A percentile compares a stretch with the other conserved stretches of the same genome.
Conservation (phyloP, 2,888 invertebrate species). For the Hypselothyrea guttata region DNA sequence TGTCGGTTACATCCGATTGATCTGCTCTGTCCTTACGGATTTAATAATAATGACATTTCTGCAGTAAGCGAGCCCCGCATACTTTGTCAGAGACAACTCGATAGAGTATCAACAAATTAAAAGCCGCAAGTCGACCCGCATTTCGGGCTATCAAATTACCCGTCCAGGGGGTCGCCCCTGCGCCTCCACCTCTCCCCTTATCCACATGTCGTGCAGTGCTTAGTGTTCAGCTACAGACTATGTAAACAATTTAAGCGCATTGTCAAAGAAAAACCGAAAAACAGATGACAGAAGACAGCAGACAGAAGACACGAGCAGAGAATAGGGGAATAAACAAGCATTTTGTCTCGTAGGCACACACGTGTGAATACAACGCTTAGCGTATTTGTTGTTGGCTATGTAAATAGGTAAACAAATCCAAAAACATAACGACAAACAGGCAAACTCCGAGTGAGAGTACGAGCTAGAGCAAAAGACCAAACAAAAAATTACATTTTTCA, state of each 20-base stretch:
- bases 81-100: constrained; percentile 11
- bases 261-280: constrained; percentile 24
- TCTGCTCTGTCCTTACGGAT: too few relatives aligned
- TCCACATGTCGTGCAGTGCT: not conserved
- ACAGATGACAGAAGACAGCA: constrained; percentile 52
- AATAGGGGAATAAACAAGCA: constrained; percentile 7
- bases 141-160: constrained; percentile 63
- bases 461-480: too few relatives aligned
- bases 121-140: constrained; percentile 63
- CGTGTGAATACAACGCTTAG: constrained; percentile 58
- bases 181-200: not conserved
- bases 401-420: constrained; percentile 67
- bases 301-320: constrained; percentile 8
- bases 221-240: constrained; percentile 18
- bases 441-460: too few relatives aligned
- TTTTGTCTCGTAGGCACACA: constrained; percentile 37
- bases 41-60: too few relatives aligned
- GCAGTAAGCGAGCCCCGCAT: constrained; percentile 11
- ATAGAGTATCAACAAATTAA: constrained; percentile 52
- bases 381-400: constrained; percentile 66
- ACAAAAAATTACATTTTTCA: too few relatives aligned
- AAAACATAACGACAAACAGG: constrained; percentile 15
- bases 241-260: constrained; percentile 59
- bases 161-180: not conserved
- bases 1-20: too few relatives aligned